Evolutionary conservation across 2,113 vertebrate species (phyloP).

Genomic region (Puma concolor): DNA sequence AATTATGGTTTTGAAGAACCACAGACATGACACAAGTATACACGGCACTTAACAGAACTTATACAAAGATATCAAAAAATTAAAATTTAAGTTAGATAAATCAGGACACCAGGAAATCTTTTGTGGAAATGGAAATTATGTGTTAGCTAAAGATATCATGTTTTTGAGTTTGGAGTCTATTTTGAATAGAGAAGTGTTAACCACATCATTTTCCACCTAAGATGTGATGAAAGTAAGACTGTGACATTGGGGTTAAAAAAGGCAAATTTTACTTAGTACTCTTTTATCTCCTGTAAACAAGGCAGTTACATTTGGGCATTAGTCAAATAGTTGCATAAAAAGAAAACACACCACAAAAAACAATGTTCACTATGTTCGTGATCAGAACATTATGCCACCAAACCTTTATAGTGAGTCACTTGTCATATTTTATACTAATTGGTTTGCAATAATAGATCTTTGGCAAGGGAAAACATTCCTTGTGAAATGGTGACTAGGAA

Average conservation of each 20-base stretch:
- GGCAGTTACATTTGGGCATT: not conserved
- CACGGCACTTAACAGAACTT: not conserved
- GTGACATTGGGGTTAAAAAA: slow-evolving; percentile 21
- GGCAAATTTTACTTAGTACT: slow-evolving; percentile 11
- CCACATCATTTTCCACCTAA: slow-evolving; percentile 61
- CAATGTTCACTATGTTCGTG: not conserved
- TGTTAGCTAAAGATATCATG: not conserved
- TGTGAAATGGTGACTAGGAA: not conserved
- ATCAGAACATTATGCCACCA: not conserved
- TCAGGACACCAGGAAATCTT: not conserved
- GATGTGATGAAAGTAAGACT: slow-evolving; percentile 39
- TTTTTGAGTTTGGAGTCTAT: slow-evolving; percentile 48
- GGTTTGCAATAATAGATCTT: not conserved
- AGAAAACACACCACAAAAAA: not conserved
- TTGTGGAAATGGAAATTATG: not conserved
- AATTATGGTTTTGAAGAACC: not conserved
- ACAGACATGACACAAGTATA: not conserved
- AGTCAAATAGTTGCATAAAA: not conserved
- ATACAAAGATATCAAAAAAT: not conserved
- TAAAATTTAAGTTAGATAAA: not conserved
- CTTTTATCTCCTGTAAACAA: not conserved
- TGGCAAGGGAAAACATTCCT: not conserved
- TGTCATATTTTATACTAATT: not conserved
- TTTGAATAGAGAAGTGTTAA: slow-evolving; percentile 63
- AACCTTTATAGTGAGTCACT: not conserved